Evolutionary conservation across 2,888 invertebrate genomes (phyloP).

Genomic region (Cephus rjabovi): DNA sequence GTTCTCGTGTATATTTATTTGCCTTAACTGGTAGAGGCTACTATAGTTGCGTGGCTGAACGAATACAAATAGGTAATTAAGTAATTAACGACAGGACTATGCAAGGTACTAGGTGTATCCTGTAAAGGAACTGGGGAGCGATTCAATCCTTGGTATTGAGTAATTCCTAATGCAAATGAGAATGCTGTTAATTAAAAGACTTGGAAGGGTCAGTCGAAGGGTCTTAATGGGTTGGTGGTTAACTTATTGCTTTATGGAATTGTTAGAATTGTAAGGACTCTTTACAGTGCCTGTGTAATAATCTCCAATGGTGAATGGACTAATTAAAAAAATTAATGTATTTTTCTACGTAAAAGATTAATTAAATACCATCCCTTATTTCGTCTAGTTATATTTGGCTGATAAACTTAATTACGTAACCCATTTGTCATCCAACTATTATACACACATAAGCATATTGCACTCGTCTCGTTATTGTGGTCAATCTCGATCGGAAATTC

Average conservation of each 20-base stretch:
- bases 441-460: neutral
- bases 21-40: neutral
- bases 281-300: neutral
- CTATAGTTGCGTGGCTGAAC: neutral
- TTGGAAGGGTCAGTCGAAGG: neutral
- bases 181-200: neutral
- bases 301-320: neutral
- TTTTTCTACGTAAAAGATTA: neutral
- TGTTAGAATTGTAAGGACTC: neutral
- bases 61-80: neutral
- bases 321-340: neutral
- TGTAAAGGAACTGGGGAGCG: neutral
- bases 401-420: neutral
- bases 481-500: neutral
- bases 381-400: neutral
- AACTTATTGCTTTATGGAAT: neutral
- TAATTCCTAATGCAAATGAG: slow-evolving; percentile 1
- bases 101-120: neutral
- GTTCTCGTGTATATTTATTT: neutral
- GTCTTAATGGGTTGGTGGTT: neutral
- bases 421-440: neutral
- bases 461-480: neutral
- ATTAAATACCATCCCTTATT: neutral
- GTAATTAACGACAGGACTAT: neutral
- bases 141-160: neutral